phyloP scores from a whole-genome alignment of 2,888 invertebrate species.

The Sinhomidia bicolor region DNA sequence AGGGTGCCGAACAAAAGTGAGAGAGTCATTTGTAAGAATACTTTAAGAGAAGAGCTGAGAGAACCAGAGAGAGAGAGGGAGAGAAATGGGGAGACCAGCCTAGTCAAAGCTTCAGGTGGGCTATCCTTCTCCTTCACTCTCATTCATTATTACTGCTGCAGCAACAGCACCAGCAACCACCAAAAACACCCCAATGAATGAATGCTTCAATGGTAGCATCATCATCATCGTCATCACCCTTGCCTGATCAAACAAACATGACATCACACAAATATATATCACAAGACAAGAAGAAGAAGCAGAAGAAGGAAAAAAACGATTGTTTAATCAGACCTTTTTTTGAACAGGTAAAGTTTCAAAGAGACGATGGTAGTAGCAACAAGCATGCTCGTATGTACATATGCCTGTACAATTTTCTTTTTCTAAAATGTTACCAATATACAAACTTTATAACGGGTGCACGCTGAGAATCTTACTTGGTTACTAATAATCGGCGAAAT shows the following conservation, averaged over 20 bases:
- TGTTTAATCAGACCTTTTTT: conserved; percentile 28
- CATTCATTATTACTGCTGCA: conserved; percentile 46
- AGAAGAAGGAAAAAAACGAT: background rate
- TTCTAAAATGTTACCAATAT: background rate
- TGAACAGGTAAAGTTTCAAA: conserved; percentile 12
- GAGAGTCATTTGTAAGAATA: conserved; percentile 52
- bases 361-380: background rate
- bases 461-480: background rate
- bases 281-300: background rate
- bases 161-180: too few species aligned
- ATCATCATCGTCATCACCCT: background rate
- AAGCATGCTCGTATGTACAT: background rate
- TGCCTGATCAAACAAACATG: conserved; percentile 34
- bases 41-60: conserved; percentile 12
- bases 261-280: background rate
- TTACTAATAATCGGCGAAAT: background rate
- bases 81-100: background rate
- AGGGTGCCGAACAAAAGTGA: conserved; percentile 67
- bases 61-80: too few species aligned
- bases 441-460: too few species aligned
- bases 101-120: conserved; percentile 48
- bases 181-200: background rate
- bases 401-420: background rate
- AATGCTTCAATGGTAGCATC: background rate
- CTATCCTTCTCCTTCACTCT: conserved; percentile 32